Evolutionary conservation across 1,140 invertebrate species (phyloP), one percentile per base, ranked within the genome.

Genomic region (Chymomyza costata): DNA sequence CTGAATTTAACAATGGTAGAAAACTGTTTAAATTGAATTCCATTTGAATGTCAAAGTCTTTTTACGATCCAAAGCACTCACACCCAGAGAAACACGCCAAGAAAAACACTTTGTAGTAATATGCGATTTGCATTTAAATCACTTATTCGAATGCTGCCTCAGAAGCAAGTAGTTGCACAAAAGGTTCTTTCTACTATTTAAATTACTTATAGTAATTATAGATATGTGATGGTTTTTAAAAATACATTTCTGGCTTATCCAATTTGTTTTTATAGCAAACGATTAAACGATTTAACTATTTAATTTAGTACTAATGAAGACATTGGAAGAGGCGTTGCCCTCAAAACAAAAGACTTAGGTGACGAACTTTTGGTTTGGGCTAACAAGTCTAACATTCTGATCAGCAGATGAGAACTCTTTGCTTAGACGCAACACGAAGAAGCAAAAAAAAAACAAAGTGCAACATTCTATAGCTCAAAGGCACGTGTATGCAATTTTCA

Each of bases 401-500:
- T 16, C 3, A 10, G 32, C 8, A 34, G 11, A 10, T 10, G 13
- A 34, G 32, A n/a, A 3, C 8, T 34, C n/a, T 34, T 13, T 34
- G 8, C 13, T 34, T 34, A n/a, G n/a, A n/a, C 14, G 31, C 40
- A 44, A 21, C 1, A 46, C 11, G 41, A 30, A 28, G 44, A 48
- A 56, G 37, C 38, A 6, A 15, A 16, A 31, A 55, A 50, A 49
- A 65, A 49, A n/a, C n/a, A n/a, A n/a, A 81, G 76, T 82, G 76
- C 66, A 66, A 82, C 64, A 67, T 82, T 82, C 82, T 71, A 71
- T 82, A 71, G 76, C 76, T 66, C 44, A 41, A 64, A 69, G 76
- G 78, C 76, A 82, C 76, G 76, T 82, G 76, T 71, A 82, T 67
- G 76, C 76, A 82, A 82, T 82, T 82, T 82, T 82, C 76, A 82